Percentiles rank a stretch among this genome's conserved stretches.
Evolutionary conservation across 2,797 vertebrate species (phyloP).

Genomic region (Lateolabrax maculatus): DNA sequence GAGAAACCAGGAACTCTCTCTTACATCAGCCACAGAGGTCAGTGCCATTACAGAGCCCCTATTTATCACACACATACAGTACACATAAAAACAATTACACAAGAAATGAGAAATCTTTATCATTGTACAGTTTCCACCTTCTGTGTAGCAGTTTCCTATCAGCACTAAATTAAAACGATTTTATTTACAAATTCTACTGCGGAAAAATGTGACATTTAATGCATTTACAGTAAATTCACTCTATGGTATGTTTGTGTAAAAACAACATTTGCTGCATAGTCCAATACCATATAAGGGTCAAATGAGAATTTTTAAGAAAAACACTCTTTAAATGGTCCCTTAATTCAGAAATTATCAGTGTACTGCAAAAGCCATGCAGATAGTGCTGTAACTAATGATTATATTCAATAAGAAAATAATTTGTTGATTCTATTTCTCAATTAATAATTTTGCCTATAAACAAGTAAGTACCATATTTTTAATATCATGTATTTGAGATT

Average conservation of each 20-base stretch:
- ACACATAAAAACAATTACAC: background rate
- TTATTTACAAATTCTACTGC: background rate
- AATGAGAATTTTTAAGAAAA: background rate
- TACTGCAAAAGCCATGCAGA: background rate
- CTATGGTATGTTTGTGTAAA: background rate
- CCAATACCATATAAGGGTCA: background rate
- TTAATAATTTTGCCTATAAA: no score
- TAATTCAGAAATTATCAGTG: background rate
- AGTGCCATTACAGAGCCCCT: background rate
- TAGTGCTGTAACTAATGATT: background rate
- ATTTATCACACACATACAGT: background rate
- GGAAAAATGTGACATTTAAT: background rate
- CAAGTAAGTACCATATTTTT: no score
- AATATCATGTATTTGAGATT: slow-evolving; percentile 1
- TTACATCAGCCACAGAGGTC: slow-evolving; percentile 89
- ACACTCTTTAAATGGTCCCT: background rate
- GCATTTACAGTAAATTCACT: background rate
- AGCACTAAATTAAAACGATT: background rate
- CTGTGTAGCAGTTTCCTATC: background rate
- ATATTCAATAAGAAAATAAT: background rate
- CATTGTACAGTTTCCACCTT: background rate
- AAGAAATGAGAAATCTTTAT: background rate
- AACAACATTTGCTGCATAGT: background rate
- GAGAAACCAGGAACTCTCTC: slow-evolving; percentile 83
- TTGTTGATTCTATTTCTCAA: no score